Conservation (phyloP, 64 coral and sea anemone species). For the Cladopsammia gracilis region DNA sequence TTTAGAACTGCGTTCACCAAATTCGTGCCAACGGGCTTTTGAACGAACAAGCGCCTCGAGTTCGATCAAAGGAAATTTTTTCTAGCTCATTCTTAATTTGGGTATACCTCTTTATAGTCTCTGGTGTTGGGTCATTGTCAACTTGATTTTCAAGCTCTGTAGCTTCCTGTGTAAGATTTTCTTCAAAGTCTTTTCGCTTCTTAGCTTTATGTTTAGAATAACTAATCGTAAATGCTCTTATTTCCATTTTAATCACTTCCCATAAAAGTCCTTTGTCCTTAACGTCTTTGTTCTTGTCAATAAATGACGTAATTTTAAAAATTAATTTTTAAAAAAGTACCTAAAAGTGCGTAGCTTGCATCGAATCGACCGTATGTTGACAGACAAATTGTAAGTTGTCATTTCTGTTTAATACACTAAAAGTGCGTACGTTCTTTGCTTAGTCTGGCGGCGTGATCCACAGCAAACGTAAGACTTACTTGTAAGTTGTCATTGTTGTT, state of each 20-base stretch:
- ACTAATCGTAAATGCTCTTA: background rate
- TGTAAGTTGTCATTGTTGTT: no score
- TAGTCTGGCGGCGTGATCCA: no score
- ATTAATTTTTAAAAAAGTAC: no score
- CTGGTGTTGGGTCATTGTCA: background rate
- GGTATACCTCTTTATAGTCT: background rate
- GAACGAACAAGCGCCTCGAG: background rate
- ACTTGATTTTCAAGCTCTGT: background rate
- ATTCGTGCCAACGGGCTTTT: background rate
- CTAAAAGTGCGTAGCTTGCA: no score
- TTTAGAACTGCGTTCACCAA: background rate
- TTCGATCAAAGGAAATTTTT: background rate
- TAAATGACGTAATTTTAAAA: background rate
- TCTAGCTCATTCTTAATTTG: background rate
- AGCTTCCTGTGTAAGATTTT: background rate
- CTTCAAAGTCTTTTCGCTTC: background rate
- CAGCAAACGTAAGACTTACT: no score
- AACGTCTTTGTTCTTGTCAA: background rate
- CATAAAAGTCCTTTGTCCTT: background rate
- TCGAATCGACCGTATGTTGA: no score
- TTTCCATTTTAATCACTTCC: slow-evolving; percentile 20
- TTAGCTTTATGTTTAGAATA: background rate
- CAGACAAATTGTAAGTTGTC: no score
- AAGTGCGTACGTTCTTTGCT: no score
- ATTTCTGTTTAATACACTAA: no score